Evolutionary conservation across 1,140 invertebrate species (phyloP), one percentile per base, ranked within the genome.

Genomic region (Cherax quadricarinatus): DNA sequence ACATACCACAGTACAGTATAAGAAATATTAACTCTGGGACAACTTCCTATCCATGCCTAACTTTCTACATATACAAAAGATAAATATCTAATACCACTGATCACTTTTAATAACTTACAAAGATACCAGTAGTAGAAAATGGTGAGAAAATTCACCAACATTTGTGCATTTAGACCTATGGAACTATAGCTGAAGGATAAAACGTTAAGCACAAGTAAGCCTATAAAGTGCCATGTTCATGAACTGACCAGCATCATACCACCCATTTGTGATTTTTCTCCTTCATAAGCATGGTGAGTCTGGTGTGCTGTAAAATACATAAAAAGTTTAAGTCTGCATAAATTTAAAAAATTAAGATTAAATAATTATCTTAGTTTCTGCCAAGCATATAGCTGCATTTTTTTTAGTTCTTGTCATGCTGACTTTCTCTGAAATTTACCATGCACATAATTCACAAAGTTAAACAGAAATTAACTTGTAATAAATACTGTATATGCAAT

Each of bases 301-400:
- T 95, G 94, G 94, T 96, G 96, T 75, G 95, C 95, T 96, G 93
- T n/a, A 94, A 94, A 94, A 94, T 94, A 92, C 1, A 24, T 83
- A 57, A 66, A 2, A 41, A 5, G 18, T 10, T n/a, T 48, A 24
- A 57, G 9, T 41, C 4, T n/a, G 4, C 18, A 41, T 2, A n/a
- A n/a, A 41, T 2, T 41, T 41, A 41, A 41, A 41, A 41, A 41
- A 41, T 41, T 41, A 41, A 41, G 30, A 41, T 41, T 41, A 41
- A 41, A 41, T 41, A 41, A 41, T 41, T 41, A 41, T 41, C 30
- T 41, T 41, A 41, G 30, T 41, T 41, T 41, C 30, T 41, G 30
- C 30, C 30, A 41, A 41, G 30, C 30, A 41, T 41, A 41, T 41
- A 41, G 30, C 30, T 41, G 30, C 30, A 41, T 41, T 2, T 41